Conservation (phyloP, 2,113 vertebrate species). For the Rynchops niger region DNA sequence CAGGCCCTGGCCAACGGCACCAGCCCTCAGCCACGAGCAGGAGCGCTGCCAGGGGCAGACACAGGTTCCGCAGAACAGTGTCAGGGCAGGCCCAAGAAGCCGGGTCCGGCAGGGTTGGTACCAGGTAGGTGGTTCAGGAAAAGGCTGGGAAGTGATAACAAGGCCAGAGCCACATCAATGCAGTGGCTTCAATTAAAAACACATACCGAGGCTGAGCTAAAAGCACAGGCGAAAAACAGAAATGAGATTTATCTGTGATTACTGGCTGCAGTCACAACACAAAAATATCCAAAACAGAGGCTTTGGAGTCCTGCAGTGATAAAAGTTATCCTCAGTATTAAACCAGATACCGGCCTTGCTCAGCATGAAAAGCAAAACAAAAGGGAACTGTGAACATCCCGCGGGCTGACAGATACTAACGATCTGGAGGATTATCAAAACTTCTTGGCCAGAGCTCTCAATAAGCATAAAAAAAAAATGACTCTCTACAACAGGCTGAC, state of each 20-base stretch:
- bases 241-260: background rate
- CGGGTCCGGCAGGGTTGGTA: fast-evolving
- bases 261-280: background rate
- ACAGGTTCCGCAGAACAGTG: fast-evolving
- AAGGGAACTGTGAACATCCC: background rate
- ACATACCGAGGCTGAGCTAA: background rate
- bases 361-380: conserved; percentile 19
- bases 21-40: fast-evolving
- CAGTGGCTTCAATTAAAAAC: background rate
- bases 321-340: background rate
- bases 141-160: background rate
- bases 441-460: conserved; percentile 10
- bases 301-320: background rate
- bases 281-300: background rate
- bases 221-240: background rate
- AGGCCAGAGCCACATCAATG: background rate
- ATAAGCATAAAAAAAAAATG: background rate
- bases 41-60: background rate
- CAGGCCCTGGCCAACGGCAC: background rate
- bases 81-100: background rate
- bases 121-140: background rate
- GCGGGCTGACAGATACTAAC: background rate
- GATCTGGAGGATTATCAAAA: conserved; percentile 8
- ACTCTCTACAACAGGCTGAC: background rate
- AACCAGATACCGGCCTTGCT: background rate